These are phyloP conservation scores for Smutsia temminckii DNA, from an alignment of 2,797 vertebrate species.

Conservation along the genomic window DNA sequence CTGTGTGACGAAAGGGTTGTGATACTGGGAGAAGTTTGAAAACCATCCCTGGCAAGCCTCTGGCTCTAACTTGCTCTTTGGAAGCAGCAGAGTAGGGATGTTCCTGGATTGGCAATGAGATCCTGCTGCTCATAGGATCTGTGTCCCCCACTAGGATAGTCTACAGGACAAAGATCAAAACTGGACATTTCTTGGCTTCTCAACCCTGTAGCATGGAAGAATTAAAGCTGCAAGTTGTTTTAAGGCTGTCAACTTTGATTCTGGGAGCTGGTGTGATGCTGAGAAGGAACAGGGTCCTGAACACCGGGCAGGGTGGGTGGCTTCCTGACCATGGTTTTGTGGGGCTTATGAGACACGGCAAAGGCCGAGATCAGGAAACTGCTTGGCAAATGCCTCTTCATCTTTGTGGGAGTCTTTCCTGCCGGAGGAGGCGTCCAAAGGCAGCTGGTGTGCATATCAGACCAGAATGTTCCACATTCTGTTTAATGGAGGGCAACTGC, in stretches of 20 bases:
- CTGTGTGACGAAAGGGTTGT: not conserved
- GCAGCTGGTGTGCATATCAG: not conserved
- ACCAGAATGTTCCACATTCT: not conserved
- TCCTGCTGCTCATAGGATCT: not conserved
- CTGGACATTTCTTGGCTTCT: not conserved
- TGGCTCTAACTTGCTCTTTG: not conserved
- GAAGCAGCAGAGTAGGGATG: not conserved
- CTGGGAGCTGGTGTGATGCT: not conserved
- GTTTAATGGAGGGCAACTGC: not conserved
- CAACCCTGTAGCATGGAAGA: not conserved
- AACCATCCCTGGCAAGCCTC: not conserved
- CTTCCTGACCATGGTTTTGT: not conserved
- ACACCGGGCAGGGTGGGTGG: rapidly evolving
- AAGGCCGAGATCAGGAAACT: not conserved
- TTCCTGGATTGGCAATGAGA: not conserved
- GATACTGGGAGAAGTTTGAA: not conserved
- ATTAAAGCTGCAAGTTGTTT: slow-evolving; percentile 7
- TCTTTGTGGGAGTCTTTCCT: not conserved
- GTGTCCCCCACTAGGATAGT: not conserved
- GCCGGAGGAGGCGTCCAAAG: not conserved
- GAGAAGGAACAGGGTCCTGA: not conserved
- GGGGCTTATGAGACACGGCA: not conserved
- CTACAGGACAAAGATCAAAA: not conserved
- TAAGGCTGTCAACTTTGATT: not conserved
- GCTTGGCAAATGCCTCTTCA: not conserved